phyloP scores from a whole-genome alignment of 1,140 invertebrate species.

The Drosophila lacertosa region DNA sequence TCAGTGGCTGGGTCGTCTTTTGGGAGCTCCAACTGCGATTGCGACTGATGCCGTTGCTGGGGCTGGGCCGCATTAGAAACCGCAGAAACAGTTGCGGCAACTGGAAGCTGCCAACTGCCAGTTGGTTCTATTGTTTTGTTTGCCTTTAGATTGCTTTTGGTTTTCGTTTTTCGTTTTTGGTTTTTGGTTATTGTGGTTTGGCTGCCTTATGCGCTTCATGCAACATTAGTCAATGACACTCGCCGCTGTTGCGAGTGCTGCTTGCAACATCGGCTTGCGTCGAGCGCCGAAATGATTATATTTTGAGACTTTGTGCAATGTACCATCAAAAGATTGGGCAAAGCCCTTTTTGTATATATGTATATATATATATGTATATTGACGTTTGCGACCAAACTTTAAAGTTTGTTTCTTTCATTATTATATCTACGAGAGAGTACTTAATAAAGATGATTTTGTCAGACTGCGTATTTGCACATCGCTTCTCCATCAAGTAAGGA shows the following conservation, averaged over 20 bases:
- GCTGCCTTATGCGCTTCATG: slow-evolving; percentile 73
- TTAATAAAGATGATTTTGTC: too few species aligned
- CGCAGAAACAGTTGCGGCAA: slow-evolving; percentile 25
- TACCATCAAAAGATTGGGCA: slow-evolving; percentile 18
- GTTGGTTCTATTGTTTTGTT: slow-evolving; percentile 70
- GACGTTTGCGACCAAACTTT: too few species aligned
- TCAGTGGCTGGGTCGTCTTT: slow-evolving; percentile 10
- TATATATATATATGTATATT: too few species aligned
- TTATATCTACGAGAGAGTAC: too few species aligned
- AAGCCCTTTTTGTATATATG: background rate
- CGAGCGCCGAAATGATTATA: slow-evolving; percentile 68
- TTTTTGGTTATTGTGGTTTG: slow-evolving; percentile 66
- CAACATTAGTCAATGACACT: slow-evolving; percentile 77
- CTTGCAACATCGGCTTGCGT: slow-evolving; percentile 74
- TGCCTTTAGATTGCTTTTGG: slow-evolving; percentile 47
- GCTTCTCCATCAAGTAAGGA: background rate
- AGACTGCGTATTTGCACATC: too few species aligned
- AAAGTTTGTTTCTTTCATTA: too few species aligned
- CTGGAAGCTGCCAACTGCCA: slow-evolving; percentile 24
- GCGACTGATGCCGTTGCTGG: slow-evolving; percentile 30
- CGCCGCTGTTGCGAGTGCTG: slow-evolving; percentile 23
- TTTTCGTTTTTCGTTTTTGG: slow-evolving; percentile 20
- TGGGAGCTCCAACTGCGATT: slow-evolving; percentile 15
- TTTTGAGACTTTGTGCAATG: slow-evolving; percentile 37
- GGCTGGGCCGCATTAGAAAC: slow-evolving; percentile 32